Conservation (phyloP, 2,797 vertebrate genomes). For the Rhinella marina region DNA sequence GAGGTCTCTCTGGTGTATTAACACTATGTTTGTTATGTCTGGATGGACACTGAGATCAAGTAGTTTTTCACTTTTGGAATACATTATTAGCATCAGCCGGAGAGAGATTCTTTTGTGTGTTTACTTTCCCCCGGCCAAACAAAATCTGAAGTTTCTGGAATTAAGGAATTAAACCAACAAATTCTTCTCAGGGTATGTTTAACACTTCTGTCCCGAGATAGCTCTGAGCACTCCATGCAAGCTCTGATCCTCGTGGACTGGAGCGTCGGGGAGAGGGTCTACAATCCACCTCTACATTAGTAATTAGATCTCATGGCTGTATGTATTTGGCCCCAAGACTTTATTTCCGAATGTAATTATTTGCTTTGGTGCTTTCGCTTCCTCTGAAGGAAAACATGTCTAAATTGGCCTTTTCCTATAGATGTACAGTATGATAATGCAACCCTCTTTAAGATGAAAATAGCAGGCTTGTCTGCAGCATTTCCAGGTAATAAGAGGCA, state of each 20-base stretch:
- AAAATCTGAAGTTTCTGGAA: constrained; percentile 54
- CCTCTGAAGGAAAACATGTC: constrained; percentile 39
- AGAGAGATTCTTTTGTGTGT: constrained; percentile 40
- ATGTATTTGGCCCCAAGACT: constrained; percentile 17
- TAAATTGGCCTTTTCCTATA: constrained; percentile 50
- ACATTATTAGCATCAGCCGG: constrained; percentile 22
- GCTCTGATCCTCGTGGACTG: no score
- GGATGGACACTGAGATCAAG: constrained; percentile 37
- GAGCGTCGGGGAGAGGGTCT: neutral
- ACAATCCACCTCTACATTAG: constrained; percentile 20
- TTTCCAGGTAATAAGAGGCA: constrained; percentile 23
- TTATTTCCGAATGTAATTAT: constrained; percentile 49
- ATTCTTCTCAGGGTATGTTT: neutral
- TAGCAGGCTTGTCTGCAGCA: neutral
- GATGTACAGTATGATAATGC: constrained; percentile 34
- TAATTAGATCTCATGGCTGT: constrained; percentile 35
- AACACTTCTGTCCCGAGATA: neutral
- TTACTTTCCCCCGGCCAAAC: constrained; percentile 40
- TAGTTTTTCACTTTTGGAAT: constrained; percentile 33
- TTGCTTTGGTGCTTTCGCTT: constrained; percentile 53
- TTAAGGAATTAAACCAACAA: constrained; percentile 53
- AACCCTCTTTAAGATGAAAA: constrained; percentile 25
- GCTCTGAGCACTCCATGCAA: neutral
- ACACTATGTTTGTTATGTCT: constrained; percentile 34
- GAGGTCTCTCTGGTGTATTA: constrained; percentile 14